Base-by-base conservation (phyloP, 1,140 invertebrate species). In the Polyergus mexicanus region DNA sequence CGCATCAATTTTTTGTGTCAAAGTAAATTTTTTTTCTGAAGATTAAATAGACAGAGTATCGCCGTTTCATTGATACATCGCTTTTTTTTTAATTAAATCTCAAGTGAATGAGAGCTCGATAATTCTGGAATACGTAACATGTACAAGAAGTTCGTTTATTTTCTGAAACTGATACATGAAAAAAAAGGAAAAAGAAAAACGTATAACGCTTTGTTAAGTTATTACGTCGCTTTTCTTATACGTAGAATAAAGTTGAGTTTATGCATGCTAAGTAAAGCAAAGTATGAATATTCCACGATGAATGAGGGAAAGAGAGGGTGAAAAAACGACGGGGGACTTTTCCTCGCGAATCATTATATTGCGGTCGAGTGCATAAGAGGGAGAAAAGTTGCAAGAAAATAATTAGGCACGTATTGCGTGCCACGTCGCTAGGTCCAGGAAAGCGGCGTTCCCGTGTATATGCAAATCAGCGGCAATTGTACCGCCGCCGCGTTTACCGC, bases 361-460 rank as follows among this genome's bases (percentile, higher is more conserved):
- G 25, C 54, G 62, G 65, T 44, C 4, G 51, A 6, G 72, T 47
- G 32, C 16, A 10, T 16, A 54, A 32, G 54, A 19, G 32, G 16
- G n/a, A 65, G 72, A 84, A 89, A 58, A 86, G 68, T 78, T 87
- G 86, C 88, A 92, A 90, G 91, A 92, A 92, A 92, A 93, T 93
- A 92, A 93, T 93, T 91, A 93, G 89, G 77, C 86, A 91, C 89
- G 90, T 91, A 88, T 93, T 92, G 92, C 93, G 90, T 93, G 93
- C 75, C 25, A 69, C 35, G 88, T 80, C 84, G 72, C n/a, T 22
- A 44, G 62, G 56, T 87, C 68, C 81, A 87, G 62, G 75, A 75
- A 85, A 44, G 41, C 74, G 72, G 60, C 81, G 54, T 84, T 90
- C 66, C 74, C 32, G 38, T 90, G 84, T 88, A 80, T 84, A 88